Evolutionary conservation across 37 sponge, comb jelly and placozoan genomes (phyloP), one percentile per base, ranked within the genome.

Genomic region (Spongia lamella): DNA sequence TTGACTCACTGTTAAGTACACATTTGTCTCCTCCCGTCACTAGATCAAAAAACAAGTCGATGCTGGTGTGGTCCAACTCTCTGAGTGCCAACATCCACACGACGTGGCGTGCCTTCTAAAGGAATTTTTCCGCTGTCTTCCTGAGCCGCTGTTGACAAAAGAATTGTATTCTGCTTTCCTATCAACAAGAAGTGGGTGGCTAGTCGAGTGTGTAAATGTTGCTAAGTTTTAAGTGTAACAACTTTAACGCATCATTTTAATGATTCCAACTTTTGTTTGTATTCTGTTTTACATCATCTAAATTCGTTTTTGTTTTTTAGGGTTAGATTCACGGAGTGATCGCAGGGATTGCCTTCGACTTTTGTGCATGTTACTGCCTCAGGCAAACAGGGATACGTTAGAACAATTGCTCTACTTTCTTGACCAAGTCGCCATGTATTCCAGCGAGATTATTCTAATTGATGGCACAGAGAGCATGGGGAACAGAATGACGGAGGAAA

Each of bases 101-200:
- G 94, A 93, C 63, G 87, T 93, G 55, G 91, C 87, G 26, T 84
- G 84, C 35, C 57, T 93, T 39, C 68, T 93, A 17, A 93, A 93
- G 51, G 91, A 86, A 55, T 93, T 90, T 53, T 81, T 93, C 51
- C 70, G 94, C 2, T 72, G 84, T 62, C 84, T 93, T 7, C 94
- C 94, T 17, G 94, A 93, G 60, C 92, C 94, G 14, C 94, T 93
- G n/a, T 31, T 93, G 30, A 79, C 87, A 0, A 58, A 73, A 57
- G 94, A 93, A 19, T 80, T 93, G 40, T 93, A 84, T 52, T 36
- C 32, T 13, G 83, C 84, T 16, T 86, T 93, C 64, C 60, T 93
- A 2, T 47, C 77, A 19, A 93, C 94, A 26, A 85, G 81, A 74
- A 84, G 94, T 93, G 30, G 78, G 93, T 76, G 4, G 22, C 0